These are phyloP conservation scores for Rhyacophila brunnea DNA, from an alignment of 1,140 invertebrate genomes.

Conservation along the genomic window DNA sequence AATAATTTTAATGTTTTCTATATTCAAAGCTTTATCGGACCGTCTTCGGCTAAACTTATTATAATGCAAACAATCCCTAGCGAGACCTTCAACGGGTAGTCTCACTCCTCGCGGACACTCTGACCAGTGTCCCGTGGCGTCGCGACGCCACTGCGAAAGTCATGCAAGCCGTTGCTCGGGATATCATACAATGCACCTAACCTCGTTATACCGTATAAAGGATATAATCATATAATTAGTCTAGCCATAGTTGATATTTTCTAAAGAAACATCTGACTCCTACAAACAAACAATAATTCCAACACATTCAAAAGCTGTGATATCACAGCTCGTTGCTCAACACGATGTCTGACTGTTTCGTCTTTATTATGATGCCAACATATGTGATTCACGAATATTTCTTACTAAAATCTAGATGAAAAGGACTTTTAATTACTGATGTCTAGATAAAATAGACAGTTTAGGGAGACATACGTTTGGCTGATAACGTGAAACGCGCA, in stretches of 20 bases:
- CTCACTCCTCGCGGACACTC: neutral
- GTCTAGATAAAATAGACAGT: constrained; percentile 4
- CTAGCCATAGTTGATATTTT: constrained; percentile 2
- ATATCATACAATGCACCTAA: neutral
- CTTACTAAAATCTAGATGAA: constrained; percentile 7
- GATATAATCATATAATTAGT: neutral
- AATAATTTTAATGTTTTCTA: constrained; percentile 1
- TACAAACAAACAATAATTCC: constrained; percentile 3
- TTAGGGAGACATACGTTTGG: constrained; percentile 16
- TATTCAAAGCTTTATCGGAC: neutral
- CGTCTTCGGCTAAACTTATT: too few species aligned
- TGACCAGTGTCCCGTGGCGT: too few species aligned
- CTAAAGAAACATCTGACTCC: neutral
- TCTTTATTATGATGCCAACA: constrained; percentile 17
- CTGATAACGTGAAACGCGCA: constrained; percentile 15
- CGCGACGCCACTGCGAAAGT: neutral
- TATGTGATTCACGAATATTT: constrained; percentile 16
- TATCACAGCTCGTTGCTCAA: constrained; percentile 18
- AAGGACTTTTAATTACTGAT: constrained; percentile 5
- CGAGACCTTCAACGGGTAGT: too few species aligned
- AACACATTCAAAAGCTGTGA: constrained; percentile 3
- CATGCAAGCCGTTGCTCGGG: too few species aligned
- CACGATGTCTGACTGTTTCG: constrained; percentile 11
- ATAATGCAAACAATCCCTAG: too few species aligned
- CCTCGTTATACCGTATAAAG: neutral